These are phyloP conservation scores for Agrochola lychnidis DNA, from an alignment of 2,888 invertebrate genomes.

Conservation along the genomic window DNA sequence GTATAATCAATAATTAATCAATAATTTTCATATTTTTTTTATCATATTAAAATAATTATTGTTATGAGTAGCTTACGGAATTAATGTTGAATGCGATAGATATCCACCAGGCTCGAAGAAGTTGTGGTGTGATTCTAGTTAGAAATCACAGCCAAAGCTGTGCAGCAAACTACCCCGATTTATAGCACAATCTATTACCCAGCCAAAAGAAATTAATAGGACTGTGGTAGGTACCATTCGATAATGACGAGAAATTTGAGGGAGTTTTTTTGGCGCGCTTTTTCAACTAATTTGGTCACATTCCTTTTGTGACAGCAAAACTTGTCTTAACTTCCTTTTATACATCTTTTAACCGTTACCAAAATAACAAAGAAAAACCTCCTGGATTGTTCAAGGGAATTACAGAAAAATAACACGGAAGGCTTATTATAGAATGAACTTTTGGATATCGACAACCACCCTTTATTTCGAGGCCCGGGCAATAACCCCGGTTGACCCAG, in stretches of 20 bases:
- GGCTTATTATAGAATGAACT: conserved; percentile 66
- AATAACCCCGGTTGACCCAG: conserved; percentile 71
- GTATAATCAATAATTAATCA: too few species aligned
- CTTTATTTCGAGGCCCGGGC: conserved; percentile 71
- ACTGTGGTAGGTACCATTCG: too few species aligned
- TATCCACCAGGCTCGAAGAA: too few species aligned
- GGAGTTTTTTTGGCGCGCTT: conserved; percentile 14
- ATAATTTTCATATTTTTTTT: too few species aligned
- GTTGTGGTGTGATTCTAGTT: too few species aligned
- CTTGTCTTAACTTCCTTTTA: conserved; percentile 31
- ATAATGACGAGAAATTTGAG: neutral
- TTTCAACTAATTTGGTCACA: neutral
- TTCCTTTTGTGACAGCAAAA: conserved; percentile 17
- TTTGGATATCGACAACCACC: conserved; percentile 71
- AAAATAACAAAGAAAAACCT: conserved; percentile 15
- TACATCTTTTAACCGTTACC: conserved; percentile 34
- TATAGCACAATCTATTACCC: too few species aligned
- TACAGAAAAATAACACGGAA: conserved; percentile 59
- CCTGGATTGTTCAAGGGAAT: conserved; percentile 26
- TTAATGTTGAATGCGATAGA: too few species aligned
- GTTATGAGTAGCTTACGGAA: too few species aligned
- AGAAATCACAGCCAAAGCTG: too few species aligned
- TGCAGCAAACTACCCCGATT: too few species aligned
- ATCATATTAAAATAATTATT: too few species aligned
- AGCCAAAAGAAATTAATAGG: too few species aligned